A percentile compares a stretch with the other conserved stretches of the same genome.
Conservation (phyloP, 2,797 vertebrate genomes). For the Lycodopsis pacificus region DNA sequence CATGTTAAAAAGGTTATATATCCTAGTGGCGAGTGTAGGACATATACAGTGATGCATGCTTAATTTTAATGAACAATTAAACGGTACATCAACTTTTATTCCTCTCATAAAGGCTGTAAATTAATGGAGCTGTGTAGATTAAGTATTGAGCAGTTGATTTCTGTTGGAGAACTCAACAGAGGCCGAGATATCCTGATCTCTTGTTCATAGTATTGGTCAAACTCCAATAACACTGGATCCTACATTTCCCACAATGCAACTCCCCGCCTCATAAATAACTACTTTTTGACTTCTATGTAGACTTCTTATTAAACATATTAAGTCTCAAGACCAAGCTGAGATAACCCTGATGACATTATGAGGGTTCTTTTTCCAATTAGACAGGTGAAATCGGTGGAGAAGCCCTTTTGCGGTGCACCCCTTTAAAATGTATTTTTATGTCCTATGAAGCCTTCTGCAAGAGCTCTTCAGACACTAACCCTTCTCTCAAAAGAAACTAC, state of each 20-base stretch:
- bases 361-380: not conserved
- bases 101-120: not conserved
- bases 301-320: not conserved
- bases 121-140: constrained; percentile 3
- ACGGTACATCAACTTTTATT: not conserved
- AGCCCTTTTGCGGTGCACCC: not conserved
- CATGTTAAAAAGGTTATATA: constrained; percentile 40
- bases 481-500: constrained; percentile 48
- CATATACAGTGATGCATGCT: constrained; percentile 2
- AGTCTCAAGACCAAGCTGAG: not conserved
- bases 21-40: not conserved
- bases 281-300: not conserved
- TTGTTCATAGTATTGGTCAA: not conserved
- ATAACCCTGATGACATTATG: not conserved
- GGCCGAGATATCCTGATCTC: not conserved
- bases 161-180: not conserved
- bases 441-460: not conserved
- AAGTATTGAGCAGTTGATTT: constrained; percentile 2
- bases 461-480: constrained; percentile 42
- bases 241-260: not conserved
- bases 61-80: constrained; percentile 9
- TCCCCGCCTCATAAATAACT: constrained; percentile 5
- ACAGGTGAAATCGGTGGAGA: not conserved
- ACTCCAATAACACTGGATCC: not conserved
- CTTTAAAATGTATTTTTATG: not conserved